Evolutionary conservation across 2,888 invertebrate genomes (phyloP), one percentile per base, ranked within the genome.

Genomic region (Cetonia aurata): DNA sequence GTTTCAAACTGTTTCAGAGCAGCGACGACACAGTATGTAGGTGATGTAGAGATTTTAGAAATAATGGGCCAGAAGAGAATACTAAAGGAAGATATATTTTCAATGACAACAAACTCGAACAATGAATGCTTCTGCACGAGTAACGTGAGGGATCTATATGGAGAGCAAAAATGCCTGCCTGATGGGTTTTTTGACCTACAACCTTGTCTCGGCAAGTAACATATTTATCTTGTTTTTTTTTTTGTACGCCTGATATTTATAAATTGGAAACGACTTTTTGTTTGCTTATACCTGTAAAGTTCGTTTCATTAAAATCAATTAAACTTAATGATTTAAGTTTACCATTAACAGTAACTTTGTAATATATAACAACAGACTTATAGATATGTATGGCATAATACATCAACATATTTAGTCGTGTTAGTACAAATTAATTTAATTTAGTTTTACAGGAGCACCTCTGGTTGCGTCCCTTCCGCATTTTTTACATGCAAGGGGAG

Each of bases 391-490:
- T 25, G 25, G 3, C 4, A 25, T 25, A n/a, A n/a, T n/a, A n/a
- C 25, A 0, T 52, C 13, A 52, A 25, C 13, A 52, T 25, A 10
- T 15, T 52, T 52, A 52, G 25, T 37, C 4, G 6, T 1, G 37
- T 37, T 13, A 25, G 52, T 15, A n/a, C 0, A 52, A n/a, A 25
- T 15, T 52, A n/a, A 52, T 25, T 17, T 37, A 37, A 19, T 37
- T 33, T 52, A 15, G 52, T 44, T 46, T 33, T 70, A 17, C 19
- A 70, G 70, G 89, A 75, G 90, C 90, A 2, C 90, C 89, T 42
- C 84, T 93, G 50, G 88, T 92, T 55, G 79, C 92, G 69, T 88
- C 91, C 4, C 87, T 90, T 74, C 93, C 93, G 0, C 93, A 93
- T 80, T 91, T 92, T 84, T 81, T 90, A 70, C 87, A 86, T 71